These are phyloP conservation scores for Crotalus horridus DNA, from an alignment of 2,113 vertebrate species.

Conservation along the genomic window DNA sequence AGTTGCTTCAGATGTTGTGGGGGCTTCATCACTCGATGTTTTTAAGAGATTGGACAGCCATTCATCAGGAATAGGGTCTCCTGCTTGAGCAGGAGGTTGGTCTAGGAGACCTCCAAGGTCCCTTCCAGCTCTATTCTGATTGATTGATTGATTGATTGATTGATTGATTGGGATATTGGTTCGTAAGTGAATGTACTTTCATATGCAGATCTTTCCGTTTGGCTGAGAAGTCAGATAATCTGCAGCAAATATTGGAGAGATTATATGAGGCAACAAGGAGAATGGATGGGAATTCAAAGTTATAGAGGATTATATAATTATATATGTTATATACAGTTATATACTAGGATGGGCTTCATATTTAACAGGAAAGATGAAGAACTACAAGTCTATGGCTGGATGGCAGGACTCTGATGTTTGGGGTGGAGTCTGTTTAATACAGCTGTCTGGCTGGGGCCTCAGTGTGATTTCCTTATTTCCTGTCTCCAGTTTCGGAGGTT, in stretches of 20 bases:
- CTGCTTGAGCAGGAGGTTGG: no score
- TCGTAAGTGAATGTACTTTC: neutral
- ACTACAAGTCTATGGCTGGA: neutral
- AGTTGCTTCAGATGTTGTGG: no score
- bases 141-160: no score
- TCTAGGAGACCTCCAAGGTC: no score
- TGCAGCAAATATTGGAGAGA: neutral
- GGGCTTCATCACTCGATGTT: no score
- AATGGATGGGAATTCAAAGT: neutral
- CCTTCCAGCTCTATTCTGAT: no score
- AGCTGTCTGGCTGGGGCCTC: neutral
- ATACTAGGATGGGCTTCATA: neutral
- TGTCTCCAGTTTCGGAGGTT: neutral
- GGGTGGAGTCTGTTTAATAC: fast-evolving
- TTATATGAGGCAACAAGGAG: neutral
- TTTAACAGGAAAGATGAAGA: neutral
- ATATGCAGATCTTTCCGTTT: neutral
- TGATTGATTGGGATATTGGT: neutral
- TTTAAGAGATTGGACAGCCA: no score
- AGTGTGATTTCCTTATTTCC: neutral
- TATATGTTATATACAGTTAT: neutral
- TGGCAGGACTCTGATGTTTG: neutral
- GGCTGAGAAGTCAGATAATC: neutral
- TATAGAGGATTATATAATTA: neutral
- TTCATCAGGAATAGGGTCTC: no score